Conservation (phyloP, 2,888 invertebrate species). For the Furcula furcula region DNA sequence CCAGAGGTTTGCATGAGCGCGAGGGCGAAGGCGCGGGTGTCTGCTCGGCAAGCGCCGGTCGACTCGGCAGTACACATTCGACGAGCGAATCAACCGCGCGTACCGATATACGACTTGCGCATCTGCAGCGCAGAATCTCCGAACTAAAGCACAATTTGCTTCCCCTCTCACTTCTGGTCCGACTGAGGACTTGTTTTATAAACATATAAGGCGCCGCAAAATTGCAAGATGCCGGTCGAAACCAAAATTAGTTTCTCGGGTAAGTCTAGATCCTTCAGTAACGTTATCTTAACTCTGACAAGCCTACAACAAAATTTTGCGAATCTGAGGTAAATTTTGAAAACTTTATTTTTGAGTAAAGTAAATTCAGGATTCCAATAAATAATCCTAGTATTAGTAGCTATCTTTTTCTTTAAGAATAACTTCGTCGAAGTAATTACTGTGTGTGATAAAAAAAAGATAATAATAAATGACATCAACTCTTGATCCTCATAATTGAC, state of each 20-base stretch:
- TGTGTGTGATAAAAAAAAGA: no score
- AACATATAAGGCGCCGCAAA: conserved; percentile 7
- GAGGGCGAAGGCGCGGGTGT: conserved; percentile 51
- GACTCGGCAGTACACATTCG: conserved; percentile 62
- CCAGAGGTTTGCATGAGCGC: conserved; percentile 43
- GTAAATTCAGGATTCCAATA: no score
- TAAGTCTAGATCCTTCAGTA: conserved; percentile 46
- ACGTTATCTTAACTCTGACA: conserved; percentile 6
- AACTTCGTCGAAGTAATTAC: no score
- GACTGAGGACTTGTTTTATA: conserved; percentile 11
- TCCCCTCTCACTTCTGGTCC: conserved; percentile 15
- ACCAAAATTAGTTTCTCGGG: conserved; percentile 78
- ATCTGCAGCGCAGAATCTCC: conserved; percentile 46
- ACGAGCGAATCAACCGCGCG: conserved; percentile 60
- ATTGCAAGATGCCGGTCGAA: conserved; percentile 69
- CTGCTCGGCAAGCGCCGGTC: conserved; percentile 34
- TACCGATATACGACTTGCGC: conserved; percentile 40
- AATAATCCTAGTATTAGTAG: no score
- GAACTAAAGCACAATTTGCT: conserved; percentile 23
- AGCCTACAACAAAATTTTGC: no score
- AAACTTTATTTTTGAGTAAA: no score
- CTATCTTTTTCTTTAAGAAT: no score
- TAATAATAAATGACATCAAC: conserved; percentile 12
- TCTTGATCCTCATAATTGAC: conserved; percentile 5
- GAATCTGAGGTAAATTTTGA: no score